Conservation (phyloP, 2,113 vertebrate species). For the Lagopus muta region DNA sequence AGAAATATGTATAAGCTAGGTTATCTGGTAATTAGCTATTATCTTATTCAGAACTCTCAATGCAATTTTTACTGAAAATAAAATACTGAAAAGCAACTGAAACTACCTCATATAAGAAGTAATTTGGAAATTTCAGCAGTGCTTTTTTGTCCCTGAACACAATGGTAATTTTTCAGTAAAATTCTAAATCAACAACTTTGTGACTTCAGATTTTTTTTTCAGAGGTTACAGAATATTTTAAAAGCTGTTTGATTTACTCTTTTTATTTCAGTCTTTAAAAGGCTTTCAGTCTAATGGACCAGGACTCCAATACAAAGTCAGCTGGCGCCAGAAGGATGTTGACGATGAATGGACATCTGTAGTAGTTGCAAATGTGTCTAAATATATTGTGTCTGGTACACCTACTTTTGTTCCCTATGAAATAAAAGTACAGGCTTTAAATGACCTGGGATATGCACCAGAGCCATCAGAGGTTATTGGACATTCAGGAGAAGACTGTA, state of each 20-base stretch:
- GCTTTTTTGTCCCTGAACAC: background rate
- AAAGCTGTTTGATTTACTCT: background rate
- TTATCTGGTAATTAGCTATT: background rate
- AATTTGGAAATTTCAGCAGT: background rate
- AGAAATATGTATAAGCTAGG: no score
- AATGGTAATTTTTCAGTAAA: background rate
- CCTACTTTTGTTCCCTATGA: constrained; percentile 93
- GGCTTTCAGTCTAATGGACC: constrained; percentile 92
- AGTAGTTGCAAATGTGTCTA: constrained; percentile 90
- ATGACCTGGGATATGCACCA: constrained; percentile 86
- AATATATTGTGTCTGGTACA: constrained; percentile 92
- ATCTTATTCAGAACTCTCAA: background rate
- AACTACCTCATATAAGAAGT: background rate
- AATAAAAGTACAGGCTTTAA: constrained; percentile 92
- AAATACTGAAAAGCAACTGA: background rate
- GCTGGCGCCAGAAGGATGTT: constrained; percentile 90
- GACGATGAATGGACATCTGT: constrained; percentile 88
- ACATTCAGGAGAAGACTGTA: constrained; percentile 95
- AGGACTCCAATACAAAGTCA: constrained; percentile 92
- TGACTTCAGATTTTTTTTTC: constrained; percentile 11
- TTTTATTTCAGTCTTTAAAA: constrained; percentile 83
- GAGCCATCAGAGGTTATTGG: constrained; percentile 84
- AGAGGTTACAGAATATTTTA: background rate
- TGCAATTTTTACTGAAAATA: background rate
- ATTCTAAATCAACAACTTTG: background rate